phyloP scores from a whole-genome alignment of 2,113 vertebrate species.

The Indri indri region DNA sequence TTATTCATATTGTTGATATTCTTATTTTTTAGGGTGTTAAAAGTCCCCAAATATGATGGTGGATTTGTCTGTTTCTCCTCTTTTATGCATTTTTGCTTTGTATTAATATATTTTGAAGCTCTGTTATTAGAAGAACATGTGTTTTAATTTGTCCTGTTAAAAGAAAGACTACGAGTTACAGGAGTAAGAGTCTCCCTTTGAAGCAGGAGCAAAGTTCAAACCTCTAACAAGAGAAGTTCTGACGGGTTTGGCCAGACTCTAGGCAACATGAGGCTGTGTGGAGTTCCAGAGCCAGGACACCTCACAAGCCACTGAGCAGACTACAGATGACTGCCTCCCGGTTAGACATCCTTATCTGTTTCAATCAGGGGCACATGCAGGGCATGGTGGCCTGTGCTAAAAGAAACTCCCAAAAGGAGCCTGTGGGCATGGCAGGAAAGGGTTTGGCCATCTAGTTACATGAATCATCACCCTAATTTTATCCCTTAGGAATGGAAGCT shows the following conservation, averaged over 20 bases:
- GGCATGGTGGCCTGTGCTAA: background rate
- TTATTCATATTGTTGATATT: background rate
- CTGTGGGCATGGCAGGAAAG: constrained; percentile 48
- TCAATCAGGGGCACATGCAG: background rate
- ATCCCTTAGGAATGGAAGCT: constrained; percentile 65
- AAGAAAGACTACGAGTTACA: background rate
- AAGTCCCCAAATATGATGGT: background rate
- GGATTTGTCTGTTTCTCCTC: background rate
- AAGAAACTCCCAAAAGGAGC: constrained; percentile 50
- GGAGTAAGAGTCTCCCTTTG: background rate
- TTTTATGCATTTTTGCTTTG: background rate
- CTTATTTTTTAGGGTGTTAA: background rate
- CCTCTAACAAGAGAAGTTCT: constrained; percentile 34
- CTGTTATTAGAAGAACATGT: background rate
- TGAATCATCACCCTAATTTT: constrained; percentile 77
- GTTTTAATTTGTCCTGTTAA: background rate
- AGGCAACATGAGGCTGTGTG: background rate
- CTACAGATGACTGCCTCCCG: background rate
- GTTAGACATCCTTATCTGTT: background rate
- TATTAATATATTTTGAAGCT: background rate
- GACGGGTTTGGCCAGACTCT: background rate
- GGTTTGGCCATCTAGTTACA: constrained; percentile 22
- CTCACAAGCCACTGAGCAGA: background rate
- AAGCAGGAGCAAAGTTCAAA: constrained; percentile 49
- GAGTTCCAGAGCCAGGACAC: background rate